These are phyloP conservation scores for Shinisaurus crocodilurus DNA, from an alignment of 2,113 vertebrate species.

Conservation along the genomic window DNA sequence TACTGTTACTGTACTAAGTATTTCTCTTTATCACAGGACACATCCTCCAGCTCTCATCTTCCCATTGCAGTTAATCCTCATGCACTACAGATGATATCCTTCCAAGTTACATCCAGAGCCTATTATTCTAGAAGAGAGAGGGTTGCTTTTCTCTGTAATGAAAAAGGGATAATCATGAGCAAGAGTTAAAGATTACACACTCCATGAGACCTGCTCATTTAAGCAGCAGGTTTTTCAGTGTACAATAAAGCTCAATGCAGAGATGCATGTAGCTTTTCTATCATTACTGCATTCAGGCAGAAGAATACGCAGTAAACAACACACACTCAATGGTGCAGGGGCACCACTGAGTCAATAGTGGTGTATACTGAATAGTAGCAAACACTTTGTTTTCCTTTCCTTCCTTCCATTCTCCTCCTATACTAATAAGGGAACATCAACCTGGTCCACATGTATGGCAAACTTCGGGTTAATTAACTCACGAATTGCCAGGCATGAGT, in stretches of 20 bases:
- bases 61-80: background rate
- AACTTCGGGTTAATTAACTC: too few relatives aligned
- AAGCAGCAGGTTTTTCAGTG: conserved; percentile 19
- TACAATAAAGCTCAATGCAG: conserved; percentile 42
- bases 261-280: conserved; percentile 13
- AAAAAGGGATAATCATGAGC: conserved; percentile 45
- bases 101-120: conserved; percentile 24
- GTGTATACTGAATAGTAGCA: background rate
- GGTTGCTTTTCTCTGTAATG: conserved; percentile 4
- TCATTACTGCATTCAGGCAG: background rate
- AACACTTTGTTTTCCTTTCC: background rate
- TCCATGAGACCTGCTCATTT: conserved; percentile 51
- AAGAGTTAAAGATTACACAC: conserved; percentile 36
- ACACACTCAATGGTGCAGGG: background rate
- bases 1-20: background rate
- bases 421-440: conserved; percentile 11
- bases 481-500: too few relatives aligned
- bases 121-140: background rate
- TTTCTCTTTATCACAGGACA: conserved; percentile 18
- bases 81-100: conserved; percentile 16
- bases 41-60: background rate
- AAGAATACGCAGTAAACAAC: conserved; percentile 4
- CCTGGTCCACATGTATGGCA: too few relatives aligned
- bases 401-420: background rate
- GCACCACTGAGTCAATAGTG: background rate